Evolutionary conservation across 2,888 invertebrate genomes (phyloP).

Genomic region (Brassicogethes aeneus): DNA sequence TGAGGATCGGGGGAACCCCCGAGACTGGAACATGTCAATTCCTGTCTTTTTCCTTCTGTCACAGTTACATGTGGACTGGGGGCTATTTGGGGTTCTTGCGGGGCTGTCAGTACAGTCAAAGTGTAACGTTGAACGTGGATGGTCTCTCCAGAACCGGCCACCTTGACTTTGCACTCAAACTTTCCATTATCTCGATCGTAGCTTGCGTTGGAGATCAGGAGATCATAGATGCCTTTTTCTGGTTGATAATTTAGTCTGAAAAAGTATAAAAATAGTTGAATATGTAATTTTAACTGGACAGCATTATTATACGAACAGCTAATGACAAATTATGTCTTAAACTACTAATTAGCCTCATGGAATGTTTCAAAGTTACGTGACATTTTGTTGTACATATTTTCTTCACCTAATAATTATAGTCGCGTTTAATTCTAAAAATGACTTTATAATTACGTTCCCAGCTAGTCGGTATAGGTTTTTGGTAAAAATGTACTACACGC

Average conservation of each 20-base stretch:
- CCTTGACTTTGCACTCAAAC: slow-evolving; percentile 85
- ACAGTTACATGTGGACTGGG: slow-evolving; percentile 70
- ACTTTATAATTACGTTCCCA: no score
- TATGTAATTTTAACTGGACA: slow-evolving; percentile 8
- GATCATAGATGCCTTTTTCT: slow-evolving; percentile 75
- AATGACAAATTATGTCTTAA: slow-evolving; percentile 9
- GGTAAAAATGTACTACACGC: no score
- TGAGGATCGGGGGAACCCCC: slow-evolving; percentile 88
- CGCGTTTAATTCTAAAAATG: no score
- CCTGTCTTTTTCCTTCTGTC: slow-evolving; percentile 70
- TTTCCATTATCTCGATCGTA: slow-evolving; percentile 87
- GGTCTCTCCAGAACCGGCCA: slow-evolving; percentile 71
- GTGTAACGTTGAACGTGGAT: slow-evolving; percentile 76
- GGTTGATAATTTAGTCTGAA: slow-evolving; percentile 70
- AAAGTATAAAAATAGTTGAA: slow-evolving; percentile 14
- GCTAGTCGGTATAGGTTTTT: no score
- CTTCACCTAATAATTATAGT: no score
- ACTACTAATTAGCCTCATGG: slow-evolving; percentile 8
- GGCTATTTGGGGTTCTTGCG: slow-evolving; percentile 68
- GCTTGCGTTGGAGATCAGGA: slow-evolving; percentile 79
- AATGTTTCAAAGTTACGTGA: slow-evolving; percentile 6
- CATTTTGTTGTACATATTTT: no score
- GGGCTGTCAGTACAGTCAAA: slow-evolving; percentile 78
- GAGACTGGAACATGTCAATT: slow-evolving; percentile 70
- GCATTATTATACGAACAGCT: no score